A percentile compares a stretch with the other conserved stretches of the same genome.
These are phyloP conservation scores for Neostethus bicornis DNA, from an alignment of 2,797 vertebrate species.

Conservation along the genomic window DNA sequence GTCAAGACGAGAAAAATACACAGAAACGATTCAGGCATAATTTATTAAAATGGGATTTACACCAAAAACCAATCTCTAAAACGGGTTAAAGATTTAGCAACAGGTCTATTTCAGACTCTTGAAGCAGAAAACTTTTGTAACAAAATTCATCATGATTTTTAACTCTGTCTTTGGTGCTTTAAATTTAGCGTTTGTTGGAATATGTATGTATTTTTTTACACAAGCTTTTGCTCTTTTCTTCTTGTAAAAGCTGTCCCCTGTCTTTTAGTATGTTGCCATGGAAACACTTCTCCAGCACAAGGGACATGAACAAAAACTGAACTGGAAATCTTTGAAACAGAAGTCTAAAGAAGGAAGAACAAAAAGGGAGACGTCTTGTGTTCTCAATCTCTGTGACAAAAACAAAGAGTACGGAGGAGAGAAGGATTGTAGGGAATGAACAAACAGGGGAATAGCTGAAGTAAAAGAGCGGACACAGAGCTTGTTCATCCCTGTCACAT, in stretches of 20 bases:
- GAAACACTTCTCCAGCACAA: conserved; percentile 62
- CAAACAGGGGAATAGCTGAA: conserved; percentile 35
- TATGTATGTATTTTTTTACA: too few relatives aligned
- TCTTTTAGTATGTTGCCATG: conserved; percentile 65
- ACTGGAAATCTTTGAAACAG: conserved; percentile 58
- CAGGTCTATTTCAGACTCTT: conserved; percentile 46
- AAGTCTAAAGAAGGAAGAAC: conserved; percentile 27
- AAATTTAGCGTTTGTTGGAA: conserved; percentile 17
- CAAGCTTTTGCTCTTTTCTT: conserved; percentile 4
- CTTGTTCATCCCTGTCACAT: conserved; percentile 60
- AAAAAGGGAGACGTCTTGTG: conserved; percentile 13
- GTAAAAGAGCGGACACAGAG: conserved; percentile 47
- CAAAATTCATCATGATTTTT: too few relatives aligned
- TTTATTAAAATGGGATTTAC: conserved; percentile 21
- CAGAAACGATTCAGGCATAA: conserved; percentile 46
- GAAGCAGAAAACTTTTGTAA: conserved; percentile 13
- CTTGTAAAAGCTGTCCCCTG: conserved; percentile 21
- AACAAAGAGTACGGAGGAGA: conserved; percentile 25
- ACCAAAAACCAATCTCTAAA: conserved; percentile 50
- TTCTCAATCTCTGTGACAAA: conserved; percentile 35
- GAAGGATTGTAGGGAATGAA: conserved; percentile 16
- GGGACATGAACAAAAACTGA: conserved; percentile 50
- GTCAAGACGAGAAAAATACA: conserved; percentile 63
- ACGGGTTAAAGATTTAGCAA: conserved; percentile 25
- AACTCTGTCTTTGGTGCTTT: too few relatives aligned